Evolutionary conservation across 2,797 vertebrate genomes (phyloP), one percentile per base, ranked within the genome.

Genomic region (Delichon dasypus): DNA sequence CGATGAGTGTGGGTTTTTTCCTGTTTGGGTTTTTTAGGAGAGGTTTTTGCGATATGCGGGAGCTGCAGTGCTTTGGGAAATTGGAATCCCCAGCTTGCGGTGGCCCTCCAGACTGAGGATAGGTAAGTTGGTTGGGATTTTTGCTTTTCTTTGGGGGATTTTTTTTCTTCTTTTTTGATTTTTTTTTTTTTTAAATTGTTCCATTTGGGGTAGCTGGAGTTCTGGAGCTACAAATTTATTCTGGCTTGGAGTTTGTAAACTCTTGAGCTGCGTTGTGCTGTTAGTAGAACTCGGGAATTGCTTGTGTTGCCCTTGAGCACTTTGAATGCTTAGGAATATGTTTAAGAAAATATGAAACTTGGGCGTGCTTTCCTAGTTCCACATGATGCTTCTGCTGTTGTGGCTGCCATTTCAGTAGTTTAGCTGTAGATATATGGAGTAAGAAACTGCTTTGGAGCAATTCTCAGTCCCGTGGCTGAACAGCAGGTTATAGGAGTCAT

Each of bases 31-130:
- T 90, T 89, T 88, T 79, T 92, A 99, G 99, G 99, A 88, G 99
- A 99, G 94, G 98, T 99, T 90, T 98, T 99, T 26, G 99, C 99
- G 40, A 97, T 99, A 88, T 99, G 99, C 10, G 99, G 99, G 48
- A 98, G 97, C 97, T 99, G 98, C 97, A 98, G 98, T 94, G 92
- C 98, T 77, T 97, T 99, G 85, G 99, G 99, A 80, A 97, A 91
- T 80, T 99, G 99, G 99, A 98, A 97, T 95, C 98, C 98, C 62
- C 98, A 98, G 53, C 98, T 94, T 91, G 99, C 99, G 13, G 97
- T 99, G 76, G 94, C 97, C 57, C 98, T 99, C 53, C 96, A 98
- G 50, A 73, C 94, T 47, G 96, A 91, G 2, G 98, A 97, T 88
- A 65, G 54, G 98, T 98, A 95, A 96, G 91, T 81, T 75, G 48